Percentiles rank a stretch among this genome's conserved stretches.
Conservation (phyloP, 2,797 vertebrate species). For the Bryconaethiops microstoma region DNA sequence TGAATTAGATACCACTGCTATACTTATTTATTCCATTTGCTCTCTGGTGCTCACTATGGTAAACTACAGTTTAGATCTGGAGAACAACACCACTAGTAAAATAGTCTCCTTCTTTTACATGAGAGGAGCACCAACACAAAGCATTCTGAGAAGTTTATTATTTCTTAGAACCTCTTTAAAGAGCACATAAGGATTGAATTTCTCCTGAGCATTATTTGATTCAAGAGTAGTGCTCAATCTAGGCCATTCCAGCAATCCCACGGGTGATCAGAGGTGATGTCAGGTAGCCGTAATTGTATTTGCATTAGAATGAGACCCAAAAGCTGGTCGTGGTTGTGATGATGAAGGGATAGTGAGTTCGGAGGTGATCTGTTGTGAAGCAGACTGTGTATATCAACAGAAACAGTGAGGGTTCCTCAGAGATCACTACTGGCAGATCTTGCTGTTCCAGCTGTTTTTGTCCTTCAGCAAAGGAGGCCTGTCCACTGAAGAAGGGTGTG, state of each 20-base stretch:
- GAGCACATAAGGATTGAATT: constrained; percentile 33
- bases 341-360: background rate
- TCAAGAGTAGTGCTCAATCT: background rate
- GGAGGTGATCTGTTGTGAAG: constrained; percentile 46
- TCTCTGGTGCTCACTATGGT: constrained; percentile 31
- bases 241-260: background rate
- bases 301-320: background rate
- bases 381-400: constrained; percentile 58
- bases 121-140: constrained; percentile 42
- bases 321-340: background rate
- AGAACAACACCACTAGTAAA: constrained; percentile 37
- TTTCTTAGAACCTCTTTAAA: constrained; percentile 16
- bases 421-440: constrained; percentile 49
- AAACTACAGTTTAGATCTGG: background rate
- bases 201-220: background rate
- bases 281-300: background rate
- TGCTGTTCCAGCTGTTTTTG: constrained; percentile 72
- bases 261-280: background rate
- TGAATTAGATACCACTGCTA: background rate
- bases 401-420: constrained; percentile 51
- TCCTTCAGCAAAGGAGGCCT: constrained; percentile 55
- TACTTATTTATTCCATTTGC: background rate
- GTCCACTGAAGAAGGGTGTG: constrained; percentile 42
- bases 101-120: constrained; percentile 30
- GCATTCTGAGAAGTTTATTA: constrained; percentile 8